Base-by-base conservation (phyloP, 2,888 invertebrate species). In the Leucophora obtusa region DNA sequence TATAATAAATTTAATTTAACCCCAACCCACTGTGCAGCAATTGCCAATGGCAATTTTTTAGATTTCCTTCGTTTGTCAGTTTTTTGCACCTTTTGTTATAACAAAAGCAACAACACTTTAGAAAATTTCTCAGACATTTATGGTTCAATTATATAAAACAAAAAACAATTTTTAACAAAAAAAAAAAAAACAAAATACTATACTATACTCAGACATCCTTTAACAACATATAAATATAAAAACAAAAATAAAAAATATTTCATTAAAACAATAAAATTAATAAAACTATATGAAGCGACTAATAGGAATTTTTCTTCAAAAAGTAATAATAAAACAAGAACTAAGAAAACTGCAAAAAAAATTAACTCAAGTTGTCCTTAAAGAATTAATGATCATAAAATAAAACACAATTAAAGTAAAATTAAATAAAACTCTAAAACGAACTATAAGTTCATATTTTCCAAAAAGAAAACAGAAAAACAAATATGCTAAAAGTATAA, bases 81-180 rank as follows among this genome's bases (percentile, higher is more conserved):
- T n/a, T 47, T n/a, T 47, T 47, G n/a, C 43, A 47, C n/a, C 43
- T 47, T 47, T 47, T 47, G 43, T 47, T 47, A 47, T 47, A n/a
- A 28, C 5, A 33, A 54, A 3, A 54, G 9, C 14, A 56, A 15
- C n/a, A 33, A 56, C 8, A 28, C 24, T 17, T 56, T 56, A n/a
- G 8, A 56, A 60, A 21, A 38, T 50, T 76, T 79, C 47, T 69
- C 79, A 74, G 79, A 70, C 79, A 73, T 73, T 79, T 68, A 79
- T 47, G 73, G 73, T 73, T 79, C 69, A 79, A 70, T 70, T 79
- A 65, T 65, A 24, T 35, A 59, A 73, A 59, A 73, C 79, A 79
- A 76, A 79, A 76, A 28, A 60, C 58, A 51, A 59, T 73, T 69
- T 68, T 21, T 68, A 78, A 53, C 47, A 2, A 38, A 53, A 43